phyloP scores from a whole-genome alignment of 2,797 vertebrate genomes.

The Sphaeramia orbicularis region DNA sequence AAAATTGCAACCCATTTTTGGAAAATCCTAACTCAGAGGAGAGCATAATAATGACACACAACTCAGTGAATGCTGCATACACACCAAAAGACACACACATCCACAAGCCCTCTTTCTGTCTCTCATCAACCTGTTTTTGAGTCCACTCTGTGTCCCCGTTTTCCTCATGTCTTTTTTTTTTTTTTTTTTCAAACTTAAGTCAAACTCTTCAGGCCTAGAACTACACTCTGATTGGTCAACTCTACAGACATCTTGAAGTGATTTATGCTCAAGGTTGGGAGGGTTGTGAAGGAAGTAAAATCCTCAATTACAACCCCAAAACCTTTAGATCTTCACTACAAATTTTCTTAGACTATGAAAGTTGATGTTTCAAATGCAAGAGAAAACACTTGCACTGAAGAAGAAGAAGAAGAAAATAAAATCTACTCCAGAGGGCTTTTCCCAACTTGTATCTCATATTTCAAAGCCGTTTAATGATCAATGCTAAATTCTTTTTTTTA shows the following conservation, averaged over 20 bases:
- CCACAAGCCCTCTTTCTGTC: not conserved
- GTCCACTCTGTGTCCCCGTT: conserved; percentile 12
- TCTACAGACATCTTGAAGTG: conserved; percentile 78
- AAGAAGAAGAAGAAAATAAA: not conserved
- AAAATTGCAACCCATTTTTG: conserved; percentile 14
- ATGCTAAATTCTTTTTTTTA: conserved; percentile 3
- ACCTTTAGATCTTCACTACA: conserved; percentile 39
- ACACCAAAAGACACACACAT: not conserved
- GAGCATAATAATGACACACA: conserved; percentile 4
- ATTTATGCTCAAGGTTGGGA: conserved; percentile 74
- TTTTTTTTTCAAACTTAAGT: conserved; percentile 39
- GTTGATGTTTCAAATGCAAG: not conserved
- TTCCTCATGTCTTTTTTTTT: conserved; percentile 32
- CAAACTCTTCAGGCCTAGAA: conserved; percentile 58
- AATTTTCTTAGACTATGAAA: conserved; percentile 32
- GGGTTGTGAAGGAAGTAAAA: conserved; percentile 53
- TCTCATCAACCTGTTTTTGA: not conserved
- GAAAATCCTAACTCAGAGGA: conserved; percentile 19
- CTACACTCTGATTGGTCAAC: conserved; percentile 68
- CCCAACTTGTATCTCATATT: conserved; percentile 12
- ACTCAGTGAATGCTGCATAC: not conserved
- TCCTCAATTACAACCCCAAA: conserved; percentile 48
- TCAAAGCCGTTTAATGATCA: not conserved
- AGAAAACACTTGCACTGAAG: conserved; percentile 11
- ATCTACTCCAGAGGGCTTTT: conserved; percentile 23